Percentiles rank a stretch among this genome's conserved stretches.
phyloP scores from a whole-genome alignment of 2,888 invertebrate genomes.

The Lymantria dispar region DNA sequence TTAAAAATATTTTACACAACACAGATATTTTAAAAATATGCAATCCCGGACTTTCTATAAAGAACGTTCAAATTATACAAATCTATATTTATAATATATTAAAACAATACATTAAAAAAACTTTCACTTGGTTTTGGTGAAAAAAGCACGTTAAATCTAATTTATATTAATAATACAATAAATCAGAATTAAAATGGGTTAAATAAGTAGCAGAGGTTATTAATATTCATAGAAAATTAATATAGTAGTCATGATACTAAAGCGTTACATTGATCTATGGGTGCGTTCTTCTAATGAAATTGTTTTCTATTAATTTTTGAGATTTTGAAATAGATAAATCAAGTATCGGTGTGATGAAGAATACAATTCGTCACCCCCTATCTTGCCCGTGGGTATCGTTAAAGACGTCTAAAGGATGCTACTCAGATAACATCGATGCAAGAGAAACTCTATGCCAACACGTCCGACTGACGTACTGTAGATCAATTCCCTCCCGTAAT shows the following conservation, averaged over 20 bases:
- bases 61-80: conserved; percentile 1
- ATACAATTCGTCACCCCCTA: too few species aligned
- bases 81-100: conserved; percentile 2
- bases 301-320: conserved; percentile 3
- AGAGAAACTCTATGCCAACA: too few species aligned
- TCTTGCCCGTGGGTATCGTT: too few species aligned
- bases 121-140: conserved; percentile 18
- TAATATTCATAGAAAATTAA: conserved; percentile 44
- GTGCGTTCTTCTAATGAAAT: conserved; percentile 2
- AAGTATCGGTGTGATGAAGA: background rate
- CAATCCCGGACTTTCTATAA: conserved; percentile 1
- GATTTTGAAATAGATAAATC: background rate
- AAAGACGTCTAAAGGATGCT: too few species aligned
- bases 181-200: conserved; percentile 14
- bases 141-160: conserved; percentile 11
- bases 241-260: conserved; percentile 17
- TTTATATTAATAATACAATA: conserved; percentile 14
- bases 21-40: too few species aligned
- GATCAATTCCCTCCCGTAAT: too few species aligned
- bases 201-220: conserved; percentile 11
- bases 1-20: too few species aligned
- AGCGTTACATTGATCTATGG: conserved; percentile 23
- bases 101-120: conserved; percentile 21
- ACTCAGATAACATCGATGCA: too few species aligned
- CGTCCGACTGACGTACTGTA: too few species aligned